A percentile compares a stretch with the other conserved stretches of the same genome.
Conservation (phyloP, 2,797 vertebrate species). For the Cirrhinus molitorella region DNA sequence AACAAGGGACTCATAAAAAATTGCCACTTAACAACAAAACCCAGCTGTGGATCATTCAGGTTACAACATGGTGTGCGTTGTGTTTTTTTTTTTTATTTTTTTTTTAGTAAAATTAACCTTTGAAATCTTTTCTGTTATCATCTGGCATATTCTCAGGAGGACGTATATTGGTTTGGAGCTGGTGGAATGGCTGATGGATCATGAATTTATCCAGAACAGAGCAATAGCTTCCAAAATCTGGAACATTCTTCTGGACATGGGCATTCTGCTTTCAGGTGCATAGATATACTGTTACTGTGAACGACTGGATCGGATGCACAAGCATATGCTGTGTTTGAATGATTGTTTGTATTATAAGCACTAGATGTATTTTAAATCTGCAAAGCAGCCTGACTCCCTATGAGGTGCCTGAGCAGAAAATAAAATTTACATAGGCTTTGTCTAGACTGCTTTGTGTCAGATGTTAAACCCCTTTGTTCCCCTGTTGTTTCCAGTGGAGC, state of each 20-base stretch:
- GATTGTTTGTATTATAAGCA: not conserved
- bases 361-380: not conserved
- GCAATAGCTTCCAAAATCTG: slow-evolving; percentile 80
- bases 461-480: not conserved
- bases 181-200: slow-evolving; percentile 86
- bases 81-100: too few species aligned
- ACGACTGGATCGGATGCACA: not conserved
- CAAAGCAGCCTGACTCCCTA: not conserved
- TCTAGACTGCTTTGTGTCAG: not conserved
- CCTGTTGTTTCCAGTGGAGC: slow-evolving; percentile 79
- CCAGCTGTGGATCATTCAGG: too few species aligned
- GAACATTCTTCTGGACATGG: slow-evolving; percentile 85
- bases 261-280: slow-evolving; percentile 76
- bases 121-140: slow-evolving; percentile 44
- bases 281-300: not conserved
- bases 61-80: too few species aligned
- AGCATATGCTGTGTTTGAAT: slow-evolving; percentile 12
- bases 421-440: not conserved
- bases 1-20: too few species aligned
- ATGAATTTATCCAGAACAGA: slow-evolving; percentile 80
- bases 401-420: not conserved
- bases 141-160: slow-evolving; percentile 70
- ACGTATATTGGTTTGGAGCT: slow-evolving; percentile 85
- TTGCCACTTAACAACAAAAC: too few species aligned
- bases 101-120: not conserved